Conservation (phyloP, 1,140 invertebrate species). For the Atta cephalotes region DNA sequence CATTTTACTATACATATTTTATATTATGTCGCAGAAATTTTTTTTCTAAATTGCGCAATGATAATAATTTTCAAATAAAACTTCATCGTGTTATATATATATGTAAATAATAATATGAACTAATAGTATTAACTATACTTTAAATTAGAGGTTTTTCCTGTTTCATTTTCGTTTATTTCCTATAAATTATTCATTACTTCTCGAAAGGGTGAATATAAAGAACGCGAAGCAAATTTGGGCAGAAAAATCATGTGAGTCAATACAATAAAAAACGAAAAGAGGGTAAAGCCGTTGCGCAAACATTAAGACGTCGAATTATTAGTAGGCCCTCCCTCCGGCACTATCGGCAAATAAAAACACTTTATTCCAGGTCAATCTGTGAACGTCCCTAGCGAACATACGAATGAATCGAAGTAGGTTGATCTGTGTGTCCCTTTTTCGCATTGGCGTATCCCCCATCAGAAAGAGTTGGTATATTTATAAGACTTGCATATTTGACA, state of each 20-base stretch:
- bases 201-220: slow-evolving; percentile 65
- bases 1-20: background rate
- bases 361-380: slow-evolving; percentile 75
- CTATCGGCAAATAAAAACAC: slow-evolving; percentile 79
- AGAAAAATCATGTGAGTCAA: slow-evolving; percentile 74
- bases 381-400: slow-evolving; percentile 51
- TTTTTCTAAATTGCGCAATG: background rate
- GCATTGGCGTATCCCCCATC: slow-evolving; percentile 51
- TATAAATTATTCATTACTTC: slow-evolving; percentile 56
- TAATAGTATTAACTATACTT: background rate
- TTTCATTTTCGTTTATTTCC: slow-evolving; percentile 20
- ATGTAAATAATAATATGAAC: background rate
- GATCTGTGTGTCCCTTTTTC: slow-evolving; percentile 17
- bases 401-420: slow-evolving; percentile 56
- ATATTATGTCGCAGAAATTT: background rate
- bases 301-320: slow-evolving; percentile 78
- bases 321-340: slow-evolving; percentile 68
- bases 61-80: background rate
- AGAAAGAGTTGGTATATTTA: background rate
- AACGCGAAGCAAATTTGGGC: slow-evolving; percentile 59
- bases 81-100: background rate
- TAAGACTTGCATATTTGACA: background rate
- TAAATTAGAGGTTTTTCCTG: background rate
- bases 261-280: slow-evolving; percentile 75
- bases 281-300: slow-evolving; percentile 75